Evolutionary conservation across 1,140 invertebrate species (phyloP).

Genomic region (Drosophila eugracilis): DNA sequence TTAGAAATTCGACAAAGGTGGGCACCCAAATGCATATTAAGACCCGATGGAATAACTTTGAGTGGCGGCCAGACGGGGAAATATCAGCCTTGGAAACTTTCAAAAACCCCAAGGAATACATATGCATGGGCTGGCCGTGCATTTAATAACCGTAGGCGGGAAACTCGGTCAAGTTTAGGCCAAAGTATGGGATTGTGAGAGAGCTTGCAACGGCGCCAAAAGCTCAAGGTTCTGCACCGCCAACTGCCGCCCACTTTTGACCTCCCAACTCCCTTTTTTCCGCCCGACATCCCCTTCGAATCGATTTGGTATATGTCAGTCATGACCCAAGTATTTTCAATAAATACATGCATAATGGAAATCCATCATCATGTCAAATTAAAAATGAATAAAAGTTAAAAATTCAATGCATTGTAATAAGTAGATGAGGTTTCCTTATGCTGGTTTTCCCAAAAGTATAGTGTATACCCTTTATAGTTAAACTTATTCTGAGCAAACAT

Average conservation of each 20-base stretch:
- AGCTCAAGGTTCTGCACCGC: conserved; percentile 42
- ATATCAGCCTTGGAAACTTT: conserved; percentile 22
- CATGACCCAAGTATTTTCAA: conserved; percentile 21
- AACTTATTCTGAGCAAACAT: no score
- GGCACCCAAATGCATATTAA: conserved; percentile 2
- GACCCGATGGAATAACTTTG: background rate
- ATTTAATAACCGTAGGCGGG: conserved; percentile 26
- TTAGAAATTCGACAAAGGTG: conserved; percentile 26
- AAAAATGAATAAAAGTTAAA: conserved; percentile 11
- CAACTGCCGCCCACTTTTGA: conserved; percentile 1
- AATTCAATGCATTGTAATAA: background rate
- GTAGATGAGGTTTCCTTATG: background rate
- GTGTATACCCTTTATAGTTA: no score
- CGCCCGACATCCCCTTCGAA: conserved; percentile 18
- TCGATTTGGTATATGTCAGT: conserved; percentile 29
- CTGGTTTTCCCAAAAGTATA: no score
- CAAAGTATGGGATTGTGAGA: conserved; percentile 21
- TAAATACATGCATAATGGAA: conserved; percentile 25
- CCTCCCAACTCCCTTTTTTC: conserved; percentile 19
- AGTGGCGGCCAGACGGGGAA: conserved; percentile 4
- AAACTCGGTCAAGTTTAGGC: conserved; percentile 60
- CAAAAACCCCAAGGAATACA: conserved; percentile 8
- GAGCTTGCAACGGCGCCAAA: conserved; percentile 29
- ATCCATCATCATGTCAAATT: conserved; percentile 31
- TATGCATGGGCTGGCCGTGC: background rate